phyloP scores from a whole-genome alignment of 2,797 vertebrate species.

The Glossophaga mutica region DNA sequence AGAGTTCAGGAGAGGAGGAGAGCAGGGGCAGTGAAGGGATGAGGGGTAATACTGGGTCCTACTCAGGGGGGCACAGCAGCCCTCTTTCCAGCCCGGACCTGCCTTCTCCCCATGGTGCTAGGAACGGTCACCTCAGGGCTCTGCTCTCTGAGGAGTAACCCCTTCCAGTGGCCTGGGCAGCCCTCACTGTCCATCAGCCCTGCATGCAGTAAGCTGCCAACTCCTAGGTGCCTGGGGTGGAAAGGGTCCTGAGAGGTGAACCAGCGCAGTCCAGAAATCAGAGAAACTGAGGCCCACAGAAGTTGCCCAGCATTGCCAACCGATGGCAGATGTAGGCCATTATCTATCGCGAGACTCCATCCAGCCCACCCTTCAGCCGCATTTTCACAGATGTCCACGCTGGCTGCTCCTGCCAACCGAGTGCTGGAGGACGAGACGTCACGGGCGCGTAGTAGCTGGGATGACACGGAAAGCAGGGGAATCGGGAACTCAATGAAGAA shows the following conservation, averaged over 20 bases:
- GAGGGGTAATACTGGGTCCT: background rate
- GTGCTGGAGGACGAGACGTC: background rate
- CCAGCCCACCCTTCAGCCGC: background rate
- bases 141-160: background rate
- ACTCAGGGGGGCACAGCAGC: too few species aligned
- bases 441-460: too few species aligned
- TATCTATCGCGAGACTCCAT: background rate
- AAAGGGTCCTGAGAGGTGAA: background rate
- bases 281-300: background rate
- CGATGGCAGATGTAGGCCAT: background rate
- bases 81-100: background rate
- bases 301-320: background rate
- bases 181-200: background rate
- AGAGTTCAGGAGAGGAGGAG: background rate
- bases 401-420: background rate
- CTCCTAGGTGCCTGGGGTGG: background rate
- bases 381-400: background rate
- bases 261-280: background rate
- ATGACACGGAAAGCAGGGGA: background rate
- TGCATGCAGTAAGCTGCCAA: background rate
- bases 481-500: background rate
- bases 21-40: background rate
- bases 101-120: background rate
- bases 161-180: background rate
- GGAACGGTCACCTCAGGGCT: background rate